Conservation (phyloP, 2,797 vertebrate species). For the Cyclopterus lumpus region DNA sequence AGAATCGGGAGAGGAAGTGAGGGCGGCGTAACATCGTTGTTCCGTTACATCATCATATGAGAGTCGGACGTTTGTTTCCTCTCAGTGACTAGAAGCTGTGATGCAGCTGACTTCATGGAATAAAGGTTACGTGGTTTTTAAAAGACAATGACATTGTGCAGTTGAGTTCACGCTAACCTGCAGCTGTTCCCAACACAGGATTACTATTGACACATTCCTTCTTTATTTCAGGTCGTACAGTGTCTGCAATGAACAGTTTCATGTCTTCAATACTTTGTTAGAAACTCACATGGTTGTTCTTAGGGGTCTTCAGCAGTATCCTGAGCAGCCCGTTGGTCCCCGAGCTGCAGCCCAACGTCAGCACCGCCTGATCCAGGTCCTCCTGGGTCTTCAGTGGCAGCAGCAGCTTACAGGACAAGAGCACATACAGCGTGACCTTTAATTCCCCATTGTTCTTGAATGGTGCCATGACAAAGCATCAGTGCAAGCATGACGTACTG, state of each 20-base stretch:
- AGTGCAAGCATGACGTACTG: not conserved
- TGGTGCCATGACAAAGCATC: conserved; percentile 11
- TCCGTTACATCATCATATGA: conserved; percentile 28
- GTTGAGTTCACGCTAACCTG: not conserved
- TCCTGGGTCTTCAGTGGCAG: conserved; percentile 92
- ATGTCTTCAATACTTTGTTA: not conserved
- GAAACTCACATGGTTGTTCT: conserved; percentile 88
- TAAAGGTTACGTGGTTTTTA: conserved; percentile 3
- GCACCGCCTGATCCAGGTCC: conserved; percentile 90
- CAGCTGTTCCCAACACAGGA: not conserved
- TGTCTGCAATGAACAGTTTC: not conserved
- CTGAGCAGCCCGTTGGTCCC: conserved; percentile 88
- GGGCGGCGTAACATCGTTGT: conserved; percentile 43
- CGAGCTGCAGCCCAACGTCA: conserved; percentile 83
- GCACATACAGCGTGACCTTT: conserved; percentile 54
- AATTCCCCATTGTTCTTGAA: conserved; percentile 29
- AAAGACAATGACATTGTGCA: conserved; percentile 8
- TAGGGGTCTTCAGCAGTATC: conserved; percentile 89
- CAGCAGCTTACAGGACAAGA: conserved; percentile 81
- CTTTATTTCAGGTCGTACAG: not conserved
- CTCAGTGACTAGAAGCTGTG: not conserved
- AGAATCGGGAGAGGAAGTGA: conserved; percentile 29
- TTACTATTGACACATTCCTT: not conserved
- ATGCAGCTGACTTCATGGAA: not conserved
- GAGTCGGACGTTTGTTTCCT: conserved; percentile 18